Percentiles rank a stretch among this genome's conserved stretches.
Conservation (phyloP, 2,888 invertebrate genomes). For the Unio pictorum region DNA sequence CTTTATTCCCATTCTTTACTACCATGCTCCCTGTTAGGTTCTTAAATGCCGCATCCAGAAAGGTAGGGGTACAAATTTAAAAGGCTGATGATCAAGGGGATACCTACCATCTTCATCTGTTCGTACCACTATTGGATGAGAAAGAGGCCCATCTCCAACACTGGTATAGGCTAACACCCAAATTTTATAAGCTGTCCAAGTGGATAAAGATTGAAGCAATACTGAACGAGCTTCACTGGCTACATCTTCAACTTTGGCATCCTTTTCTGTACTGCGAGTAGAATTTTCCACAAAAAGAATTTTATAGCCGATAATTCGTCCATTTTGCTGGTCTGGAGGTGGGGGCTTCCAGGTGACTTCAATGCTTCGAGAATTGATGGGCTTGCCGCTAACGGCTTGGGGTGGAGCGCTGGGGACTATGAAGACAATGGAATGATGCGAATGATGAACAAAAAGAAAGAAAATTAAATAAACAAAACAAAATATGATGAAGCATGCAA, state of each 20-base stretch:
- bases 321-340: constrained; percentile 90
- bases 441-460: constrained; percentile 26
- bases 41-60: too few species aligned
- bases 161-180: constrained; percentile 97
- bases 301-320: constrained; percentile 72
- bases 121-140: constrained; percentile 91
- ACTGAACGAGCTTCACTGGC: constrained; percentile 73
- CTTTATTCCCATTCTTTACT: too few species aligned
- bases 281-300: constrained; percentile 72
- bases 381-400: constrained; percentile 90
- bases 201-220: constrained; percentile 89
- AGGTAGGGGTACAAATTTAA: neutral
- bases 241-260: constrained; percentile 70
- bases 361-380: constrained; percentile 87
- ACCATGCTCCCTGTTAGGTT: too few species aligned
- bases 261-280: constrained; percentile 74
- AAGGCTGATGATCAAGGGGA: constrained; percentile 2
- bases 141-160: constrained; percentile 94
- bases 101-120: constrained; percentile 99
- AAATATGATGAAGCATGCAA: constrained; percentile 38
- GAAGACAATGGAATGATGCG: constrained; percentile 44
- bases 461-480: constrained; percentile 30
- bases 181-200: constrained; percentile 96
- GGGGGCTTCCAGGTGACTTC: constrained; percentile 94
- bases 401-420: constrained; percentile 97